These are phyloP conservation scores for Mixornis gularis DNA, from an alignment of 2,113 vertebrate genomes.

Conservation along the genomic window DNA sequence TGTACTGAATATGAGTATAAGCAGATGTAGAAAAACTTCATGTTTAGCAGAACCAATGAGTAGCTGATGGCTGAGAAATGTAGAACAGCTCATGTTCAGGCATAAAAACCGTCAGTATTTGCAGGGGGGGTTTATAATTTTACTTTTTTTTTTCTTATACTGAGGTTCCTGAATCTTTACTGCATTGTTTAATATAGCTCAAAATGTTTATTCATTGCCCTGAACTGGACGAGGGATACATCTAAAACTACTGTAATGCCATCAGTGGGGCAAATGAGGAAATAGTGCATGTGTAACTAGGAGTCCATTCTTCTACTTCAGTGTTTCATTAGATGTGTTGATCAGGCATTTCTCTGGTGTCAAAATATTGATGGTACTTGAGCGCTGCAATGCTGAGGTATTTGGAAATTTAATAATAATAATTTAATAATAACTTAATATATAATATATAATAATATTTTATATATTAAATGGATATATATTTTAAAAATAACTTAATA, in stretches of 20 bases:
- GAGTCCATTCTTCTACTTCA: not conserved
- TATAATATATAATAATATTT: too few relatives aligned
- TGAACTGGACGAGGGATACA: not conserved
- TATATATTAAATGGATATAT: too few relatives aligned
- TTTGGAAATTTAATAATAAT: not conserved
- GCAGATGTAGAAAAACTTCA: not conserved
- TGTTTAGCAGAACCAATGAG: not conserved
- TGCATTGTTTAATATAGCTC: not conserved
- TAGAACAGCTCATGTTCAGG: not conserved
- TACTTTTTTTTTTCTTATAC: not conserved
- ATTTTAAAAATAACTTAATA: not conserved
- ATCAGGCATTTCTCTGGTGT: not conserved
- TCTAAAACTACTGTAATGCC: not conserved
- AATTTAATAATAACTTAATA: too few relatives aligned
- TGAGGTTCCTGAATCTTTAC: not conserved
- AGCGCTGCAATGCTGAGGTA: rapidly evolving
- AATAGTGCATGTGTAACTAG: not conserved
- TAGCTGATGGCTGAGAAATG: not conserved
- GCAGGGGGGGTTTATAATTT: not conserved
- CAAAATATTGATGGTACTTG: not conserved
- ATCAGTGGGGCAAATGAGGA: not conserved
- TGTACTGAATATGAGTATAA: not conserved
- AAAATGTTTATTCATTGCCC: not conserved
- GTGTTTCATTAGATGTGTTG: not conserved
- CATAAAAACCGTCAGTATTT: not conserved